Percentiles rank a stretch among this genome's conserved stretches.
These are phyloP conservation scores for Bombus polaris DNA, from an alignment of 1,140 invertebrate genomes.

Conservation along the genomic window DNA sequence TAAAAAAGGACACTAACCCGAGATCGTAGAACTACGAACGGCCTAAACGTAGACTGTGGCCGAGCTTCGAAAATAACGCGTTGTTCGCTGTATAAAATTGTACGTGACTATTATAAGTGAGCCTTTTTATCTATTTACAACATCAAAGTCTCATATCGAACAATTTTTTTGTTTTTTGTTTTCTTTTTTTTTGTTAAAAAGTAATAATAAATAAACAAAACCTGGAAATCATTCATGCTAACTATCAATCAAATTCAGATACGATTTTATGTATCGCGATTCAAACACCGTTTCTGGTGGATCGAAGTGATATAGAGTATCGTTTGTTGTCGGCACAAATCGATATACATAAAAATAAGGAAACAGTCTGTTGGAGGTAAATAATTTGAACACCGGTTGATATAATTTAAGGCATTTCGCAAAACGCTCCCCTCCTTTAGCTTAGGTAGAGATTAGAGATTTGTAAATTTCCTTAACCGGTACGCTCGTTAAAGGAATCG, in stretches of 20 bases:
- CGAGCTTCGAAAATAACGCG: neutral
- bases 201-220: neutral
- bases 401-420: constrained; percentile 42
- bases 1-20: too few species aligned
- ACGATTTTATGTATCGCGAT: too few species aligned
- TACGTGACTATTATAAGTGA: neutral
- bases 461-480: constrained; percentile 62
- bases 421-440: constrained; percentile 26
- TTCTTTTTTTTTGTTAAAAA: too few species aligned
- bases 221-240: neutral
- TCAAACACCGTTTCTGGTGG: neutral
- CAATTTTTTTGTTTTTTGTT: neutral
- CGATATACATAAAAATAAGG: too few species aligned
- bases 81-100: neutral
- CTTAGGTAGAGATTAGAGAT: constrained; percentile 60
- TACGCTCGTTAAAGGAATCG: constrained; percentile 24
- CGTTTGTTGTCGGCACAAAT: neutral
- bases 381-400: neutral
- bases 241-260: too few species aligned
- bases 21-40: neutral
- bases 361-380: neutral
- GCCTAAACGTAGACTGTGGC: neutral
- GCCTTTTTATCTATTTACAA: neutral
- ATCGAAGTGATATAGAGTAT: neutral
- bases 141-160: too few species aligned